These are phyloP conservation scores for Hyles lineata DNA, from an alignment of 2,888 invertebrate species.

Conservation along the genomic window DNA sequence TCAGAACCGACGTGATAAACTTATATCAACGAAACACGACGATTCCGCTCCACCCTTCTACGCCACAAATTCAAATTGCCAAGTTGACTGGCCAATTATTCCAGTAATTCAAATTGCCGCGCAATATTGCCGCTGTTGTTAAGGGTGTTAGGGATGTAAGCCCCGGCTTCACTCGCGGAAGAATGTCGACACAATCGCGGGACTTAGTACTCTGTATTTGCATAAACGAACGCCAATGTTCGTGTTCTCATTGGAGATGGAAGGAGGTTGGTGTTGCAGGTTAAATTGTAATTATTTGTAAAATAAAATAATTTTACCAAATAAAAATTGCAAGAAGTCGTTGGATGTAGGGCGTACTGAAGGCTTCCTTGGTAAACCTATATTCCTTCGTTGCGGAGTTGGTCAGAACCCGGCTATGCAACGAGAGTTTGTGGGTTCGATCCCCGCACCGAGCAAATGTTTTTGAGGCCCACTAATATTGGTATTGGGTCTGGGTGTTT, in stretches of 20 bases:
- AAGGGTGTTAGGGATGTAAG: slow-evolving; percentile 49
- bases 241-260: not conserved
- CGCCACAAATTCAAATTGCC: slow-evolving; percentile 45
- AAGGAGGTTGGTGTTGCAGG: not conserved
- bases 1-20: not conserved
- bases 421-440: no score
- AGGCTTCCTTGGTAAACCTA: no score
- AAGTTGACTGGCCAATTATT: slow-evolving; percentile 45
- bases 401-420: no score
- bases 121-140: slow-evolving; percentile 49
- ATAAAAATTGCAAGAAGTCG: no score
- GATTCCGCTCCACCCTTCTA: not conserved
- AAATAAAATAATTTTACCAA: no score
- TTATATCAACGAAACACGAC: slow-evolving; percentile 21
- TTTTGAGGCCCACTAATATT: no score
- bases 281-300: no score
- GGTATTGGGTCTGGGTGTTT: no score
- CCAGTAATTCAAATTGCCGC: slow-evolving; percentile 61
- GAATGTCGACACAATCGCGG: slow-evolving; percentile 24
- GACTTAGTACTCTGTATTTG: slow-evolving; percentile 23
- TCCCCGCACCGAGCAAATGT: no score
- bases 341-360: no score
- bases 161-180: slow-evolving; percentile 36
- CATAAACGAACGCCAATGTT: slow-evolving; percentile 18
- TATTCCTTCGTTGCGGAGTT: no score